Base-by-base conservation (phyloP, 1,140 invertebrate species). In the Sweltsa coloradensis region DNA sequence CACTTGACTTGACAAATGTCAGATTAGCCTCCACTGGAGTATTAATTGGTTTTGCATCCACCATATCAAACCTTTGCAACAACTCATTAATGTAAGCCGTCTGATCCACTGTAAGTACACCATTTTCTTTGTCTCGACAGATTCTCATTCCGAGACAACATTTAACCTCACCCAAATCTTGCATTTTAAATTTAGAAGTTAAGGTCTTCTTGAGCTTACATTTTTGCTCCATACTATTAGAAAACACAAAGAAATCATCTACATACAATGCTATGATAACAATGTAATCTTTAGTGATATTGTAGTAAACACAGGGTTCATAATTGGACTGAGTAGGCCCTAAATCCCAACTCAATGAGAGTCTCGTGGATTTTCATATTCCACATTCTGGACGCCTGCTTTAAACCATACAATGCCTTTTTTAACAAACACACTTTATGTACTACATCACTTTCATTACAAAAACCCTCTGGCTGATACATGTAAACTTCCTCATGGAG, bases 401-500 rank as follows among this genome's bases (percentile, higher is more conserved):
- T 68, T 22, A 68, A 52, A 0, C 61, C 61, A 59, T 66, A 65
- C 14, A 67, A 51, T 22, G 58, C 57, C 54, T 63, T 59, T 27
- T 62, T 60, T 59, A 68, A 47, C 36, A 43, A 41, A 51, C 57
- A 66, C 19, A 69, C 59, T 50, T 60, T 41, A 26, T 57, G 52
- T 47, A 55, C 51, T 19, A 55, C 45, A 16, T 14, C 22, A 16
- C 4, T 4, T 14, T 27, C 34, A n/a, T n/a, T n/a, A 43, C 54
- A 50, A 54, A 53, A 63, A 51, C 59, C 62, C 44, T 60, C 27
- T 19, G 64, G 63, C 43, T 62, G 56, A 25, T 61, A 37, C 57
- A 69, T 68, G 44, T 60, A 67, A 11, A 68, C 55, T 41, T 59
- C 55, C 52, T 69, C 61, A 4, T 68, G 51, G 29, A 68, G 51